Evolutionary conservation across 2,797 vertebrate species (phyloP), one percentile per base, ranked within the genome.

Genomic region (Rhadinocentrus ornatus): DNA sequence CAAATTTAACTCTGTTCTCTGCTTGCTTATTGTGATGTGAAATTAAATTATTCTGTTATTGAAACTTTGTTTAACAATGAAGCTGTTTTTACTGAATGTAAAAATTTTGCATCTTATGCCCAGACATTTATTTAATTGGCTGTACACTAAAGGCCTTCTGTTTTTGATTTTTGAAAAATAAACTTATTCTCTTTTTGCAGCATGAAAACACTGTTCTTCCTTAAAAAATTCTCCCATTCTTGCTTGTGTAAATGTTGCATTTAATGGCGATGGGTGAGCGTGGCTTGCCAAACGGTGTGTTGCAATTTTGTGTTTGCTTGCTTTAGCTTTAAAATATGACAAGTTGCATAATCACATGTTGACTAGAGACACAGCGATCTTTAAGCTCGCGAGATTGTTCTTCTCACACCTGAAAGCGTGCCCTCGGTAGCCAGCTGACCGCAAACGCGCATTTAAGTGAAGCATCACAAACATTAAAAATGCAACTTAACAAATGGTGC

Each of bases 271-370:
- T 50, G 24, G n/a, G 74, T 69, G 62, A 24, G 11, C 66, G 68
- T 66, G 39, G 27, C 66, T 50, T 54, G 26, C 15, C 52, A 1
- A 29, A 29, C 20, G 59, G 32, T 55, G 16, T 74, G 55, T 75
- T 65, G 63, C 66, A 73, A 73, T 58, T 67, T 67, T 22, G 53
- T 24, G 22, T 29, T 54, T 55, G 15, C 53, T 66, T 69, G 56
- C 65, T 64, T 61, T 65, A 1, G 35, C 73, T 83, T 69, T 9
- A 57, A 75, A 74, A 76, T 50, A 77, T 77, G 26, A 65, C 34
- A 18, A 13, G 18, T 75, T 83, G 73, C 66, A 66, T 65, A 78
- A 84, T 58, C 35, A 44, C 41, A 57, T 27, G 41, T 26, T 75
- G 59, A 55, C 69, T 48, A 20, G 64, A 55, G 27, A 61, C 12